Evolutionary conservation across 1,140 invertebrate genomes (phyloP), one percentile per base, ranked within the genome.

Genomic region (Calephelis virginiensis): DNA sequence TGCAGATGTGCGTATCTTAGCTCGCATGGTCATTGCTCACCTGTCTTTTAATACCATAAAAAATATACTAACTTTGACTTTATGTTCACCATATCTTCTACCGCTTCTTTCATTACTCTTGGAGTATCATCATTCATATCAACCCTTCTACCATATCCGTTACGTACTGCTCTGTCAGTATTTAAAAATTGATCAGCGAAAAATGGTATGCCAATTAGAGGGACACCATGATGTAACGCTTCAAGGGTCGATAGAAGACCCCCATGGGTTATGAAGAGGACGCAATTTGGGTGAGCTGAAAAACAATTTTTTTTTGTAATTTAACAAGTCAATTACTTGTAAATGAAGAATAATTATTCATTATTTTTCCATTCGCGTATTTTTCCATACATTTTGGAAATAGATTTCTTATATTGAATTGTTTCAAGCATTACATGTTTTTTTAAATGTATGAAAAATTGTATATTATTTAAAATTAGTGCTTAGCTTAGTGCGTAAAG

Each of bases 241-340:
- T 96, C 95, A 37, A 92, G 93, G 1, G 93, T 92, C 49, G 95
- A 94, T 28, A 95, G 86, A n/a, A 94, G 81, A 38, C 95, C 95
- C 8, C 94, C 94, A 72, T 96, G 95, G 0, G 94, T 94, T 17
- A 96, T 93, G 68, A 96, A 95, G 0, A 93, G 82, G 40, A 91
- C 86, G 14, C 94, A 92, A 68, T 95, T 95, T 0, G 91, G 86
- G 83, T 95, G 94, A n/a, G 92, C 94, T 93, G 82, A 68, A 95
- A 84, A 69, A 93, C 81, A 75, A 5, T 46, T 37, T 14, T 45
- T n/a, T 13, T 17, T 28, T 28, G 28, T 28, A 28, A 28, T 17
- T 17, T 17, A 17, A 17, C 17, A 1, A 17, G 3, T 17, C 3
- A 17, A 1, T 1, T 17, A 17, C 17, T 17, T 17, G 17, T 17